phyloP scores from a whole-genome alignment of 2,113 vertebrate genomes.

The Rattus norvegicus region DNA sequence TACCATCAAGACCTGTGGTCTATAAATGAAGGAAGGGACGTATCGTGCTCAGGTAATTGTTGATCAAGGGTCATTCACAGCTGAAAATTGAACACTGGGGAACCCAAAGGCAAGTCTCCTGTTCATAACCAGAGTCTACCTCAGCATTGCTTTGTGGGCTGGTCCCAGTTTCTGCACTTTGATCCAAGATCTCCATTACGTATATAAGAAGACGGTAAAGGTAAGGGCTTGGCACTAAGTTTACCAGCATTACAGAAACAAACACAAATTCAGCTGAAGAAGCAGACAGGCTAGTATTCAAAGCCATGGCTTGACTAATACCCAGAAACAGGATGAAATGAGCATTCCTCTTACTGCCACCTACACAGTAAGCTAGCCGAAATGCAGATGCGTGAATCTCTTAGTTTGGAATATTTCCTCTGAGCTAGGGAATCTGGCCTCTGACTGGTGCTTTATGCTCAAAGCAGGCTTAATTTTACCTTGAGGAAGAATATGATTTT shows the following conservation, averaged over 20 bases:
- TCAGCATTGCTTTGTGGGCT: background rate
- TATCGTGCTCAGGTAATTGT: background rate
- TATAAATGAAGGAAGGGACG: background rate
- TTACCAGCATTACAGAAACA: background rate
- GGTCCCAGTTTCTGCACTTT: background rate
- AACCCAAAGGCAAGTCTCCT: background rate
- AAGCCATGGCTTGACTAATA: background rate
- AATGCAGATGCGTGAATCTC: background rate
- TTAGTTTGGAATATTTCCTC: background rate
- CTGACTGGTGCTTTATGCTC: background rate
- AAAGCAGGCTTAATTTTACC: constrained; percentile 41
- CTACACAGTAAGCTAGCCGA: background rate
- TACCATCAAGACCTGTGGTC: background rate
- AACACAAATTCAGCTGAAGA: background rate
- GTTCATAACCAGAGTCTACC: no score
- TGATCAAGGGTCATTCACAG: background rate
- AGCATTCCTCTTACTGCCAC: background rate
- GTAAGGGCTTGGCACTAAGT: background rate
- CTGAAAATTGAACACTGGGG: background rate
- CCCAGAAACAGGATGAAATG: background rate
- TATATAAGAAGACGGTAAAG: background rate
- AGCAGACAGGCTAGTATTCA: background rate
- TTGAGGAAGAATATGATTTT: constrained; percentile 49
- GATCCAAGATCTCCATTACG: background rate
- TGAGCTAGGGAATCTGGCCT: constrained; percentile 1